phyloP scores from a whole-genome alignment of 2,888 invertebrate species.

The Stenolophus ochropezus region DNA sequence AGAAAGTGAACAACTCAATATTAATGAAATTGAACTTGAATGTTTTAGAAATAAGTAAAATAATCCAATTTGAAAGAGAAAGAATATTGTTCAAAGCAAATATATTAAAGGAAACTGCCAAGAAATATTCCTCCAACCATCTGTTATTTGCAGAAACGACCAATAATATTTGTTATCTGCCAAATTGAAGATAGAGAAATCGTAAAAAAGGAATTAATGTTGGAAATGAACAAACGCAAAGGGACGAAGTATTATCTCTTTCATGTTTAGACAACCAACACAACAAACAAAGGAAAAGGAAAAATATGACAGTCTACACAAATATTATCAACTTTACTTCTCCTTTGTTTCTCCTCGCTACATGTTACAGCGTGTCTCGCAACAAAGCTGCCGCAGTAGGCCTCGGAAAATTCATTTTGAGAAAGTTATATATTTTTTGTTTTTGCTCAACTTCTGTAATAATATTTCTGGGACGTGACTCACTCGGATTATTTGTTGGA shows the following conservation, averaged over 20 bases:
- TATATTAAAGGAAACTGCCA: neutral
- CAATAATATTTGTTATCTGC: neutral
- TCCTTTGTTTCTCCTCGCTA: neutral
- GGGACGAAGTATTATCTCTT: neutral
- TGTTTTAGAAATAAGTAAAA: too few relatives aligned
- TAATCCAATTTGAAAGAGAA: too few relatives aligned
- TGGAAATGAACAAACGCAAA: neutral
- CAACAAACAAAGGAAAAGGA: neutral
- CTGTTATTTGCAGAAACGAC: neutral
- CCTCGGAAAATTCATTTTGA: neutral
- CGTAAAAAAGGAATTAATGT: neutral
- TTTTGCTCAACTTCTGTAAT: neutral
- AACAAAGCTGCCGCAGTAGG: neutral
- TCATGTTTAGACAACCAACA: neutral
- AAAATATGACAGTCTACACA: neutral
- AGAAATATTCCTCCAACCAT: neutral
- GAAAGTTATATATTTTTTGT: neutral
- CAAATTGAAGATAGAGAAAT: neutral
- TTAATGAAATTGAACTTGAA: too few relatives aligned
- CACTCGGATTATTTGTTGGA: neutral
- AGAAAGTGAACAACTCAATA: too few relatives aligned
- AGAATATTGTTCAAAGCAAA: neutral
- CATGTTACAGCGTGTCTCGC: neutral
- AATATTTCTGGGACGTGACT: neutral
- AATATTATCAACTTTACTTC: neutral